Evolutionary conservation across 1,140 invertebrate species (phyloP), one percentile per base, ranked within the genome.

Genomic region (Temnothorax curvispinosus): DNA sequence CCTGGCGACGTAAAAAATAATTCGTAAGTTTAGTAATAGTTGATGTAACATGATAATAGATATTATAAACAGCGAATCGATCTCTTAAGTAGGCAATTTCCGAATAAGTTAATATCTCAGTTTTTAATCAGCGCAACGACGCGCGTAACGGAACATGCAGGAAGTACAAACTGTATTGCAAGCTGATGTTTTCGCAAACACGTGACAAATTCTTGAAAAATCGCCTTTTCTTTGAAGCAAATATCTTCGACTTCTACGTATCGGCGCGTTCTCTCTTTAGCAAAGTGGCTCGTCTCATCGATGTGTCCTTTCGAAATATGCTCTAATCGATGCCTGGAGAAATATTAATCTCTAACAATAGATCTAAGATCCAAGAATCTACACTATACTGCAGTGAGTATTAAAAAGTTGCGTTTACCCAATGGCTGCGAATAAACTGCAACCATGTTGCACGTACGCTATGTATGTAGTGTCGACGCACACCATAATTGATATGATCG

Each of bases 141-240:
- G 38, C 2, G 2, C 38, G 38, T 4, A 41, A 41, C 6, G 9
- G 44, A 47, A 38, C 8, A 65, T 7, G 1, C 8, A 44, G 38
- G 3, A 3, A 52, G 13, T 71, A 71, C 67, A 32, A 71, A 72
- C 69, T 72, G 13, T 72, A 72, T 32, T 72, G 69, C 41, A 13
- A 72, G 13, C 21, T 72, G 69, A 72, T 72, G 69, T 72, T 72
- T 72, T 50, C 15, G 21, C 47, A 72, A 72, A 27, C 69, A 72
- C 0, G 9, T 32, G 3, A 72, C 6, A 7, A 72, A 18, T 72
- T 72, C 69, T 4, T 21, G 44, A n/a, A 32, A 72, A 21, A 44
- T 5, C 41, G 8, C 11, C 38, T n/a, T 18, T 18, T 65, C 18
- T 21, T 21, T 44, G 44, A 47, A 9, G n/a, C 35, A 41, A 67